These are phyloP conservation scores for Steinernema hermaphroditum DNA, from an alignment of 2,888 invertebrate species.

Conservation along the genomic window DNA sequence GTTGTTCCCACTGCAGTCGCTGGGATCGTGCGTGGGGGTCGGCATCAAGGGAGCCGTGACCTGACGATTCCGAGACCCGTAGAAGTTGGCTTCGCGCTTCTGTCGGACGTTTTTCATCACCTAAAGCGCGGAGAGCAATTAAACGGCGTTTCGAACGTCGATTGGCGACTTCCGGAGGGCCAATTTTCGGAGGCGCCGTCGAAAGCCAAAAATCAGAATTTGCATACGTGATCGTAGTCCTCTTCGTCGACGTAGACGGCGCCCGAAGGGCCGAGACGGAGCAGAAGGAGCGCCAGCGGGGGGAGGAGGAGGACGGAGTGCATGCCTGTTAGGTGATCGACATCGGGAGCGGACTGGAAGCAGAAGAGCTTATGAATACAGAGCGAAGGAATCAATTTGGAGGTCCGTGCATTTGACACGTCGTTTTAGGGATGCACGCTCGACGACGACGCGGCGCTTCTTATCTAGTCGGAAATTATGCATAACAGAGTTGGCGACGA, in stretches of 20 bases:
- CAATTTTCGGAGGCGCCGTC: background rate
- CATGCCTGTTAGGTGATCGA: background rate
- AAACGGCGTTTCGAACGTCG: background rate
- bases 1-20: conserved; percentile 31
- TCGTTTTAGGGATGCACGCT: conserved; percentile 1
- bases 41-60: background rate
- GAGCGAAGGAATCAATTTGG: background rate
- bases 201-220: conserved; percentile 3
- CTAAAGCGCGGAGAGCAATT: background rate
- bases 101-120: conserved; percentile 10
- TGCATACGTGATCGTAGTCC: conserved; percentile 21
- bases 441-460: background rate
- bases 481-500: background rate
- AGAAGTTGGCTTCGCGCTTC: conserved; percentile 4
- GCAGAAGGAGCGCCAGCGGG: too few species aligned
- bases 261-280: background rate
- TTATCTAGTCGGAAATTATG: background rate
- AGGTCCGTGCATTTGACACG: conserved; percentile 1
- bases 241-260: conserved; percentile 15
- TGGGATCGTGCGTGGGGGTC: background rate
- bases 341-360: background rate
- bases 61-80: background rate
- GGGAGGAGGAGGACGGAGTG: background rate
- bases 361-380: background rate
- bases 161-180: background rate